Conservation (phyloP, 2,888 invertebrate species). For the Cephus sareptanus region DNA sequence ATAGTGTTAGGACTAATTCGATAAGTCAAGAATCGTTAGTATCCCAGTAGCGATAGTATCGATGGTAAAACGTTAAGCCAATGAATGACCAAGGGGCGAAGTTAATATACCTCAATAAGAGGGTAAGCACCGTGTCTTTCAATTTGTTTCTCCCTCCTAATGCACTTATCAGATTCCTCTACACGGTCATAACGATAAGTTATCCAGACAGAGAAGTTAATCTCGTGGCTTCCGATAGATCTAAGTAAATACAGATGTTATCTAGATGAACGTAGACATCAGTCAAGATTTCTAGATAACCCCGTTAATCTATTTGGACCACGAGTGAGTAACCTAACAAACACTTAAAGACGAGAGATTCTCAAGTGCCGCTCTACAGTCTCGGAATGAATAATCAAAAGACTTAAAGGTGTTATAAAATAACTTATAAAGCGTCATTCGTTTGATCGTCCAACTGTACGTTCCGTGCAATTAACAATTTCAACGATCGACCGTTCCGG, state of each 20-base stretch:
- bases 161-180: background rate
- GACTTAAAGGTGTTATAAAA: background rate
- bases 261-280: background rate
- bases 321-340: background rate
- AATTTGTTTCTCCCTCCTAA: background rate
- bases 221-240: background rate
- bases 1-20: too few relatives aligned
- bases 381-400: background rate
- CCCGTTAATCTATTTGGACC: background rate
- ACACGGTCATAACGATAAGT: background rate
- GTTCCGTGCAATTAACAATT: too few relatives aligned
- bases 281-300: background rate
- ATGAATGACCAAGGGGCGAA: background rate
- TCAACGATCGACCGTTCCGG: background rate
- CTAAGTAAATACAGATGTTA: conserved; percentile 1
- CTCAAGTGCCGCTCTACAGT: background rate
- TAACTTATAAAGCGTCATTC: background rate
- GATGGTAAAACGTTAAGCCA: background rate
- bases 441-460: background rate
- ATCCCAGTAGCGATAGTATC: background rate
- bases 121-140: background rate
- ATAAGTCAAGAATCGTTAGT: too few relatives aligned
- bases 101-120: background rate
- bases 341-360: background rate
- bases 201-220: background rate